Percentiles rank a stretch among this genome's conserved stretches.
Conservation (phyloP, 1,140 invertebrate genomes). For the Sminthurinus signatus region DNA sequence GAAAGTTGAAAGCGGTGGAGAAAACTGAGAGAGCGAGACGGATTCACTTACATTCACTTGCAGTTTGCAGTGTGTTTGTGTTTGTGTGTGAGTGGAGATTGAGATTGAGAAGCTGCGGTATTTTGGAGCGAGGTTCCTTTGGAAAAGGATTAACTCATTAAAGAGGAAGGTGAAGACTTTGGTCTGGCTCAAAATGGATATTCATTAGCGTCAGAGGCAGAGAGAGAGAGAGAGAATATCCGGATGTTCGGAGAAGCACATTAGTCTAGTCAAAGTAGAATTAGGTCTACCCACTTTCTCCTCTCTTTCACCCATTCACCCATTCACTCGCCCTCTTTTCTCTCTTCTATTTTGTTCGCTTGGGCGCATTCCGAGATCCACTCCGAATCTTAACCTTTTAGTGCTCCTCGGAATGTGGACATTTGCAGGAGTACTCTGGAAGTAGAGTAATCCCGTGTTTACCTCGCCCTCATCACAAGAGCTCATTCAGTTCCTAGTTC, state of each 20-base stretch:
- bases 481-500: no score
- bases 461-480: no score
- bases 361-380: background rate
- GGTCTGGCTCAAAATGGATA: slow-evolving; percentile 12
- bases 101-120: background rate
- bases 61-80: background rate
- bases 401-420: no score
- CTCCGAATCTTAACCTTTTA: no score
- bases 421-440: no score
- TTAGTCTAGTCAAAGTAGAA: slow-evolving; percentile 13
- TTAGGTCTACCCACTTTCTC: slow-evolving; percentile 5
- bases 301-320: background rate
- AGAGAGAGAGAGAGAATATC: no score
- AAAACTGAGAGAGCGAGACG: background rate
- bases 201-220: slow-evolving; percentile 17
- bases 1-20: no score
- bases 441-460: no score
- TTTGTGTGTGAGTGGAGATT: background rate
- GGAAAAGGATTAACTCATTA: slow-evolving; percentile 17
- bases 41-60: no score
- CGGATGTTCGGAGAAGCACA: no score
- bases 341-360: background rate
- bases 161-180: slow-evolving; percentile 15
- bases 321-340: background rate
- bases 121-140: background rate